These are phyloP conservation scores for Ommatoiulus sabulosus DNA, from an alignment of 2,888 invertebrate genomes.

Conservation along the genomic window DNA sequence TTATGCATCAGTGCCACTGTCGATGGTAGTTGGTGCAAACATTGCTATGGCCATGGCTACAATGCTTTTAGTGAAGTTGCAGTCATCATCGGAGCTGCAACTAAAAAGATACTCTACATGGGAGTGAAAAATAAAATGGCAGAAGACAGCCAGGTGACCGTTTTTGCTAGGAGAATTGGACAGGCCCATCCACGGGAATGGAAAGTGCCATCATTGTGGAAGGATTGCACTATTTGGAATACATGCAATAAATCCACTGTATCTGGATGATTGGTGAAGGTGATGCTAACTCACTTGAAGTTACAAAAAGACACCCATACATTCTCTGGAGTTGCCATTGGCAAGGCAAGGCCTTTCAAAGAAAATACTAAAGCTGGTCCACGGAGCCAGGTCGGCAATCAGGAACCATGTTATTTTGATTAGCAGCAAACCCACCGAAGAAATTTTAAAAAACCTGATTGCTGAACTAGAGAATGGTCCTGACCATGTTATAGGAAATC, in stretches of 20 bases:
- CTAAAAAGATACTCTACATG: neutral
- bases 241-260: neutral
- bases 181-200: neutral
- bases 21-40: neutral
- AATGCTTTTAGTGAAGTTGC: neutral
- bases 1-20: neutral
- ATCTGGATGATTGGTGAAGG: neutral
- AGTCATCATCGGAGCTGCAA: neutral
- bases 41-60: neutral
- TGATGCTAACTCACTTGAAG: neutral
- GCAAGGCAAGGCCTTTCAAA: neutral
- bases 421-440: too few relatives aligned
- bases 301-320: neutral
- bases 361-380: too few relatives aligned
- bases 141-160: too few relatives aligned
- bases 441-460: too few relatives aligned
- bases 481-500: neutral
- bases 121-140: neutral
- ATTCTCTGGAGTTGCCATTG: neutral
- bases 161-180: neutral
- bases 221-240: neutral
- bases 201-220: neutral
- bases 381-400: too few relatives aligned
- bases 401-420: too few relatives aligned
- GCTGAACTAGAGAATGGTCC: neutral